Evolutionary conservation across 2,113 vertebrate species (phyloP).

Genomic region (Carassius gibelio): DNA sequence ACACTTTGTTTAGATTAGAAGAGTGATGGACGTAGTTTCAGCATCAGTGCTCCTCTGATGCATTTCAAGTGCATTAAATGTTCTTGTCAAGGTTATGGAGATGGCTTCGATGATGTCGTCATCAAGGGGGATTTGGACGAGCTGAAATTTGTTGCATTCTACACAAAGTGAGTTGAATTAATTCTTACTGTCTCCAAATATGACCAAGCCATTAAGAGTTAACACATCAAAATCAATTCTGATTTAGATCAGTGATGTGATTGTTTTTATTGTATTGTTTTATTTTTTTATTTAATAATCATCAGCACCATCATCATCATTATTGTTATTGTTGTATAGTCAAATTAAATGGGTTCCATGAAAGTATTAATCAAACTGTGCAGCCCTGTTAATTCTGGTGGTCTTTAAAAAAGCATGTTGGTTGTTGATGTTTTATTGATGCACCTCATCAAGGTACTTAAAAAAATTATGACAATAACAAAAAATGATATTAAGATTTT

Average conservation of each 20-base stretch:
- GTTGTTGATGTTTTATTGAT: background rate
- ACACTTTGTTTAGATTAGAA: background rate
- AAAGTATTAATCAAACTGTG: too few relatives aligned
- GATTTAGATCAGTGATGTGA: too few relatives aligned
- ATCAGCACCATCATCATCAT: too few relatives aligned
- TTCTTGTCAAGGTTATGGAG: constrained; percentile 84
- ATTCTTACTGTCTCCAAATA: background rate
- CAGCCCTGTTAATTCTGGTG: too few relatives aligned
- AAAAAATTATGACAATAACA: too few relatives aligned
- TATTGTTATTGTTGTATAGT: too few relatives aligned
- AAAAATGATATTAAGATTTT: too few relatives aligned
- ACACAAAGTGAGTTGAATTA: constrained; percentile 84
- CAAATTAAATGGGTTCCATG: too few relatives aligned
- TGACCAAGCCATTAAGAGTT: background rate
- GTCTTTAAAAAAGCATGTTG: too few relatives aligned
- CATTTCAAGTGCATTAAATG: background rate
- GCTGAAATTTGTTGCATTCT: constrained; percentile 96
- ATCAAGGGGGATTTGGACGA: constrained; percentile 97
- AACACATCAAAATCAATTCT: too few relatives aligned
- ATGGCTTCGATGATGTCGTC: constrained; percentile 95
- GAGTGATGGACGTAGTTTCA: background rate
- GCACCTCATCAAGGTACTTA: background rate
- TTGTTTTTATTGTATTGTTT: too few relatives aligned
- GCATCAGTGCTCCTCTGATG: background rate
- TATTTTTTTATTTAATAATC: too few relatives aligned